A percentile compares a stretch with the other conserved stretches of the same genome.
These are phyloP conservation scores for Chironomus tentans DNA, from an alignment of 2,888 invertebrate species.

Conservation along the genomic window DNA sequence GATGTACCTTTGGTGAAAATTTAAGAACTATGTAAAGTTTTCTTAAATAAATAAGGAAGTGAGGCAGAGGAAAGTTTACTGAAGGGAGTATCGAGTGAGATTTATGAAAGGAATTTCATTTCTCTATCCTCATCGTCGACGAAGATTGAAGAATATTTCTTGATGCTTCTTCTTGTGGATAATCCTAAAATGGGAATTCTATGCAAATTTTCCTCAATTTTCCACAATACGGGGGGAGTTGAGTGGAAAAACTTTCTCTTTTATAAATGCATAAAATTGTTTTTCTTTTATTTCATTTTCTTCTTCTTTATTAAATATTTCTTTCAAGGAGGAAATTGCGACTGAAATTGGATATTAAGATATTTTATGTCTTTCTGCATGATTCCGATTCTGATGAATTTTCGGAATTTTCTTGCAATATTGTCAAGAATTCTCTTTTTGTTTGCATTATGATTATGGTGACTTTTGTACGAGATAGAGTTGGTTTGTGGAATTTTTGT, in stretches of 20 bases:
- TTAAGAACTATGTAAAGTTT: too few relatives aligned
- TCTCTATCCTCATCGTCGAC: not conserved
- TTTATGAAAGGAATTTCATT: not conserved
- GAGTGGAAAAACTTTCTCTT: not conserved
- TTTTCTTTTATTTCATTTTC: not conserved
- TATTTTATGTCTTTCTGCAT: too few relatives aligned
- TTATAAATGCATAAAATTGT: not conserved
- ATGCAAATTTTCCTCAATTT: conserved; percentile 14
- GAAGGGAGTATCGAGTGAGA: conserved; percentile 3
- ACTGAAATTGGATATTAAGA: too few relatives aligned
- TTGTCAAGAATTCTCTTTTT: too few relatives aligned
- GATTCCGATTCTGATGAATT: too few relatives aligned
- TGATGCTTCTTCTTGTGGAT: not conserved
- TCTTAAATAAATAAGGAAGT: not conserved
- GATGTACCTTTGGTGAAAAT: too few relatives aligned
- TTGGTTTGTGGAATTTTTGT: too few relatives aligned
- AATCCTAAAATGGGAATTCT: conserved; percentile 16
- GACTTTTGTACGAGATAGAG: too few relatives aligned
- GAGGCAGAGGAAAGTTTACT: not conserved
- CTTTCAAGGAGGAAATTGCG: too few relatives aligned
- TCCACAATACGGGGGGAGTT: not conserved
- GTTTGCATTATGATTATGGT: too few relatives aligned
- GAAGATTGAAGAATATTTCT: not conserved
- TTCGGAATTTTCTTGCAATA: too few relatives aligned
- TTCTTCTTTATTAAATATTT: too few relatives aligned